Evolutionary conservation across 2,797 vertebrate species (phyloP).

Genomic region (Phrynocephalus forsythii): DNA sequence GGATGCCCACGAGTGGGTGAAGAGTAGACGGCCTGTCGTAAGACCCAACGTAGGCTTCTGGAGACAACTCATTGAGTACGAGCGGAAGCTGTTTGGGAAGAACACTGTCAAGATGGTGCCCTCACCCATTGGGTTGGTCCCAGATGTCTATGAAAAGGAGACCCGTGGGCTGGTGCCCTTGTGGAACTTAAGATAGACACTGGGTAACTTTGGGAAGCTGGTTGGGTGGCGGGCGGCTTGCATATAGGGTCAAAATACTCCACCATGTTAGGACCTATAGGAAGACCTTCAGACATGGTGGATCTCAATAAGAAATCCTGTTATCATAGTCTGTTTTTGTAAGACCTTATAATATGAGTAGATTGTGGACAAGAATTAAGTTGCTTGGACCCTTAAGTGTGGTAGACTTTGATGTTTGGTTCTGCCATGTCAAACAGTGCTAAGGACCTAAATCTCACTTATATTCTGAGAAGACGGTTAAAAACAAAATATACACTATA

Average conservation of each 20-base stretch:
- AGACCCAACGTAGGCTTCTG: conserved; percentile 89
- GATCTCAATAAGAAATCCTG: conserved; percentile 38
- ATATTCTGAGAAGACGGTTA: conserved; percentile 18
- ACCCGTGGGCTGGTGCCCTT: conserved; percentile 85
- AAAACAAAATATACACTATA: conserved; percentile 6
- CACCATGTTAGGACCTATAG: conserved; percentile 10
- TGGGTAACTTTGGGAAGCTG: conserved; percentile 1
- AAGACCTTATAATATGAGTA: conserved; percentile 38
- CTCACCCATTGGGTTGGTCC: conserved; percentile 86
- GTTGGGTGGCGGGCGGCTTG: conserved; percentile 26
- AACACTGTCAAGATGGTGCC: conserved; percentile 90
- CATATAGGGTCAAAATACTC: conserved; percentile 29
- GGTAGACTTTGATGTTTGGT: conserved; percentile 15
- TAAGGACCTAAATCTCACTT: conserved; percentile 14
- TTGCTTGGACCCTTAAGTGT: conserved; percentile 15
- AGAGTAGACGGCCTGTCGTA: conserved; percentile 85
- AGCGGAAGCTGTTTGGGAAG: conserved; percentile 88
- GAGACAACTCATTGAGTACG: conserved; percentile 89
- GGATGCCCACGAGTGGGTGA: conserved; percentile 89
- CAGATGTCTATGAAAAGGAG: conserved; percentile 87
- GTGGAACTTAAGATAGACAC: conserved; percentile 77
- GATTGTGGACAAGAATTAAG: conserved; percentile 29
- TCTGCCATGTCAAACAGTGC: neutral
- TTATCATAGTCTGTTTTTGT: conserved; percentile 38
- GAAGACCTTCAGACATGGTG: conserved; percentile 17